Evolutionary conservation across 2,888 invertebrate species (phyloP), one percentile per base, ranked within the genome.

Genomic region (Lomographa bimaculata): DNA sequence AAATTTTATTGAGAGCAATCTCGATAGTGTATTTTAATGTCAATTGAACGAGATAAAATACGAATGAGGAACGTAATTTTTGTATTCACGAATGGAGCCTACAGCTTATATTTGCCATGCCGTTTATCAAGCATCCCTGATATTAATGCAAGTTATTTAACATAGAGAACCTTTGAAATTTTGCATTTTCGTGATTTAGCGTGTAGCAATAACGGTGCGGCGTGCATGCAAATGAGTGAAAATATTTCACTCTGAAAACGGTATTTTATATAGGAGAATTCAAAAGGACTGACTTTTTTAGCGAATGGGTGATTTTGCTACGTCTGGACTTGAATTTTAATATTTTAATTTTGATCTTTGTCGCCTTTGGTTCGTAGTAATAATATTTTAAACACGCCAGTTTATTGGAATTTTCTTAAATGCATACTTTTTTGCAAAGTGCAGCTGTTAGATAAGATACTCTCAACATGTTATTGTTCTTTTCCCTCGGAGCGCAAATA

Each of bases 1-100:
- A 77, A 79, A 78, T 79, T 80, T 77, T 66, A 84, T 85, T 68
- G 79, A 74, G 67, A 75, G 71, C 80, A 85, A 86, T 86, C 79
- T 74, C 79, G 77, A 85, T 87, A 86, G 79, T 81, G 80, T 73
- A 56, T 57, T 57, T 53, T 74, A 63, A 71, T 69, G 64, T 68
- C 63, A 69, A 64, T 75, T 64, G 67, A 64, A 61, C 63, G 71
- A 77, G 73, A 83, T 79, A 78, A 77, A 79, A 78, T 71, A 60
- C 59, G 66, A 74, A 76, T 73, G 71, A 69, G 58, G 61, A 71
- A 68, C 55, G 78, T 84, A 78, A 78, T 76, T 84, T 79, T 71
- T 75, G 71, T 69, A 74, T 68, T 71, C 67, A 74, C 63, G 68
- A 69, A 74, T 71, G 64, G 55, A 61, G 80, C 80, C 72, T 79